Percentiles rank a stretch among this genome's conserved stretches.
These are phyloP conservation scores for Steinernema carpocapsae DNA, from an alignment of 2,888 invertebrate species.

Conservation along the genomic window DNA sequence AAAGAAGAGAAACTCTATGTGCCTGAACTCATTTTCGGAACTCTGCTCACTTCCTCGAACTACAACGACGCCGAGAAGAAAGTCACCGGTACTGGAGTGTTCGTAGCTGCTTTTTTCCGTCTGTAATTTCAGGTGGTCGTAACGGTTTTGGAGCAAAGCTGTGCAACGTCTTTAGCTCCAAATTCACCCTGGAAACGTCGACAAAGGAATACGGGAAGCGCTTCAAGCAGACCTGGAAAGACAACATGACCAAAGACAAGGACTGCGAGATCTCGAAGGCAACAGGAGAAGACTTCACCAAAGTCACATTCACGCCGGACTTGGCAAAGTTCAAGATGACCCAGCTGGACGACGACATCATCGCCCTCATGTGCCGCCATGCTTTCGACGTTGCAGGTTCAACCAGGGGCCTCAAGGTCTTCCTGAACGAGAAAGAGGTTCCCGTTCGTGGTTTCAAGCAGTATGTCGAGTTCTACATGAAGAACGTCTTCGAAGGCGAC, in stretches of 20 bases:
- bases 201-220: conserved; percentile 81
- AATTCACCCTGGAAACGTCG: conserved; percentile 93
- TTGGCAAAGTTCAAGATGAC: conserved; percentile 93
- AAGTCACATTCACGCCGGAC: conserved; percentile 92
- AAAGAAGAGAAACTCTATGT: conserved; percentile 89
- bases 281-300: conserved; percentile 83
- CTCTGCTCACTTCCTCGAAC: conserved; percentile 95
- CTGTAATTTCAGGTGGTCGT: conserved; percentile 76
- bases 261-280: conserved; percentile 76
- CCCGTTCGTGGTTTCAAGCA: conserved; percentile 84
- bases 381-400: conserved; percentile 96
- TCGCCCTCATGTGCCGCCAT: conserved; percentile 87
- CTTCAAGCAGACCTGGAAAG: conserved; percentile 94
- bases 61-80: conserved; percentile 97
- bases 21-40: conserved; percentile 98
- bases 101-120: too few species aligned
- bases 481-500: conserved; percentile 78
- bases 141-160: conserved; percentile 99
- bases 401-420: conserved; percentile 83
- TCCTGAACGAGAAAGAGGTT: conserved; percentile 85
- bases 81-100: conserved; percentile 73
- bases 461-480: conserved; percentile 89
- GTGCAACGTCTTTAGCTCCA: conserved; percentile 96
- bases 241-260: conserved; percentile 91
- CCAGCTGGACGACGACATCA: conserved; percentile 86